phyloP scores from a whole-genome alignment of 2,113 vertebrate genomes.

The Aptenodytes forsteri region DNA sequence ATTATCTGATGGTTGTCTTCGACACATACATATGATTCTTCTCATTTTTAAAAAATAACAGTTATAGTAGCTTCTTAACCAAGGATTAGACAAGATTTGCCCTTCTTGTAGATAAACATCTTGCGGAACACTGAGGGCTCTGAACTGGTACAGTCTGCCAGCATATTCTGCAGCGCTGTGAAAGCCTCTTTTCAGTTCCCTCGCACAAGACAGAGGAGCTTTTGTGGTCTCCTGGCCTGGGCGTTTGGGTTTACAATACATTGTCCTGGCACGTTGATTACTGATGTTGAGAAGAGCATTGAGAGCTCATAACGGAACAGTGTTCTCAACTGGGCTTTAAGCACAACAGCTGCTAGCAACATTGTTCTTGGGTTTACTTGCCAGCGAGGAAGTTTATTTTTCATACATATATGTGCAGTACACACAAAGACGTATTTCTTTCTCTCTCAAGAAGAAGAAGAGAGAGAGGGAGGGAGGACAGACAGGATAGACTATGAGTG shows the following conservation, averaged over 20 bases:
- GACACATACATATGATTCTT: not conserved
- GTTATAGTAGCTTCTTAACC: not conserved
- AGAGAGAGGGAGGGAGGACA: not conserved
- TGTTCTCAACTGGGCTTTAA: not conserved
- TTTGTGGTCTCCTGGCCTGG: conserved; percentile 30
- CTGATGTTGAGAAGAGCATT: conserved; percentile 5
- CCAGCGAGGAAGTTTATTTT: conserved; percentile 42
- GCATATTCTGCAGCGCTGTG: not conserved
- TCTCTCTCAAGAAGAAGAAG: not conserved
- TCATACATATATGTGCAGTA: not conserved
- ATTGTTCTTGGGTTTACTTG: not conserved
- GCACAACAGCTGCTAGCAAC: conserved; percentile 30
- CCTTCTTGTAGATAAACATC: not conserved
- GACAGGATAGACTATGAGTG: not conserved
- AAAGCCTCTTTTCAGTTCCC: conserved; percentile 35
- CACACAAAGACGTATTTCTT: not conserved
- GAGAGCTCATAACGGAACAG: conserved; percentile 31
- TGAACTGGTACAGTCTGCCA: not conserved
- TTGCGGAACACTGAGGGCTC: not conserved
- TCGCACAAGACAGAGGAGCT: not conserved
- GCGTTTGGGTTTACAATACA: not conserved
- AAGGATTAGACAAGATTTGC: conserved; percentile 21
- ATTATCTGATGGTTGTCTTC: not conserved
- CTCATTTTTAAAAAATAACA: conserved; percentile 15
- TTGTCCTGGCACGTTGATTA: conserved; percentile 9